Base-by-base conservation (phyloP, 2,888 invertebrate species). In the Chorisops tibialis region DNA sequence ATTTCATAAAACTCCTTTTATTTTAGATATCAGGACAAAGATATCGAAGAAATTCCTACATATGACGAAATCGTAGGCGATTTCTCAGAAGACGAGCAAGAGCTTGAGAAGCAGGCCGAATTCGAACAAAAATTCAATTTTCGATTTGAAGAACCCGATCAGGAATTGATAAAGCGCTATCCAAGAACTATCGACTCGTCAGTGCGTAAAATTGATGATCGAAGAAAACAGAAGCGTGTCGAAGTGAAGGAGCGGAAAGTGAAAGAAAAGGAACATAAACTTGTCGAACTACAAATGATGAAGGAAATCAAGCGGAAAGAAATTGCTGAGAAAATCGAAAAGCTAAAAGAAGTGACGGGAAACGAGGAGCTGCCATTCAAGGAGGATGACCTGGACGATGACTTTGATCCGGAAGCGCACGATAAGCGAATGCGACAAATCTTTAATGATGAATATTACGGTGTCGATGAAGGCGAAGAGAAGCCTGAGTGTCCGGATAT, bases 91-190 rank as follows among this genome's bases (percentile, higher is more conserved):
- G 95, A 96, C 73, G 93, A 94, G 73, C 80, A 83, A 67, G 83
- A 84, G 48, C 81, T 94, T 24, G 88, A 90, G 69, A 85, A 88
- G 72, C 93, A 93, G 76, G 92, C 91, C 66, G 86, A 89, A 76
- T 98, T 96, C 79, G 97, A 98, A 74, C 84, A 91, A 48, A 96
- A 96, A 68, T 98, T 89, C 77, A 97, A 98, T 81, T 96, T 95
- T 76, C 84, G 98, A 66, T 98, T 89, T 76, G 96, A 99, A 77
- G 96, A 98, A 76, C 97, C 96, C 0, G 96, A 97, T 76, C 85
- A 88, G 50, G 93, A 96, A 69, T 96, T 89, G 78, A 88, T 92
- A 16, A 94, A 95, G 80, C 84, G 92, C 9, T 97, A 91, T 81
- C 98, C 98, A 0, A 85, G 98, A 67, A 93, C 91, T 0, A 85